Conservation (phyloP, 2,113 vertebrate species). For the Salvelinus alpinus region DNA sequence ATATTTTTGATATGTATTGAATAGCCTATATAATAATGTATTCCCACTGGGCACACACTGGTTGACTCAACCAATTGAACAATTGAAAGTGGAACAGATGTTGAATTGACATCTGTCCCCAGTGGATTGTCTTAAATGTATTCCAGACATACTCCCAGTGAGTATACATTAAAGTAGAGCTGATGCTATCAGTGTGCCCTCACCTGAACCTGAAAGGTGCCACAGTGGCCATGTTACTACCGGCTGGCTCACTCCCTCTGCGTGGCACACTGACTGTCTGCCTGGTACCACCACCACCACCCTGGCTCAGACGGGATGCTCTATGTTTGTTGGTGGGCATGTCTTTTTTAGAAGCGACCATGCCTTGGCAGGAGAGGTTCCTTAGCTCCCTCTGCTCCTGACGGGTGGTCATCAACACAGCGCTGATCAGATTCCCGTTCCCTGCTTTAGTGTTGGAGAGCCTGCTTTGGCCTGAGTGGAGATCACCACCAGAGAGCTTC, state of each 20-base stretch:
- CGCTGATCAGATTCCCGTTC: constrained; percentile 64
- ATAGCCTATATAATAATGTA: no score
- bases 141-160: no score
- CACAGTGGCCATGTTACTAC: constrained; percentile 69
- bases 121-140: no score
- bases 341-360: constrained; percentile 9
- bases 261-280: constrained; percentile 30
- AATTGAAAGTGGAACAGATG: no score
- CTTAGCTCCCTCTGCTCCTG: constrained; percentile 23
- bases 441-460: constrained; percentile 35
- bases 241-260: constrained; percentile 54
- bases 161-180: no score
- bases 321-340: constrained; percentile 29
- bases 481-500: constrained; percentile 6
- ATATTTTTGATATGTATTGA: no score
- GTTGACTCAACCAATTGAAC: no score
- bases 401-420: constrained; percentile 6
- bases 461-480: constrained; percentile 21
- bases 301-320: constrained; percentile 12
- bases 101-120: no score
- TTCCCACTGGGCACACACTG: no score
- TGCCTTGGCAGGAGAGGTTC: constrained; percentile 38
- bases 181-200: constrained; percentile 28
- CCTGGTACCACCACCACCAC: no score
- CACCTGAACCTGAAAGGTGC: constrained; percentile 77